Evolutionary conservation across 2,797 vertebrate genomes (phyloP), one percentile per base, ranked within the genome.

Genomic region (Megalops cyprinoides): DNA sequence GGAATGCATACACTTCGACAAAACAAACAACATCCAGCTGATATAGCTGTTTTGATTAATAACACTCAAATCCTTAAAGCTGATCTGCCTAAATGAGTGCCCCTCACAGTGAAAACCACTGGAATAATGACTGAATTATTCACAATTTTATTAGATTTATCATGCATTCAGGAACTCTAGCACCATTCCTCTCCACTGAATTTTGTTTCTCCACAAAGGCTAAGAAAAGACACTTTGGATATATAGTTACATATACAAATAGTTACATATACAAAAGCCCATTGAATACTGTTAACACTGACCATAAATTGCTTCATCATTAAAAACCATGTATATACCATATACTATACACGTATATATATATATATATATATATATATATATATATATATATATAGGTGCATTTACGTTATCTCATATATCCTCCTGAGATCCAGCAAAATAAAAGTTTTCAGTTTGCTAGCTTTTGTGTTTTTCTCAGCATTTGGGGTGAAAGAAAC

Each of bases 1-100:
- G 88, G 92, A 93, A 93, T 93, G 92, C 87, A 89, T 90, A 90
- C 90, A 89, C 88, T 90, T 87, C 58, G 65, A 90, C 86, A 86
- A 88, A 84, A 89, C 82, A 84, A 83, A 88, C 85, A 84, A 25
- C 39, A 46, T 87, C 85, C 87, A 90, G 87, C 82, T 83, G 85
- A 83, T 83, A 79, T 82, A 82, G 85, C 84, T 80, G 74, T 83
- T 83, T 83, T 79, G 9, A 69, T 79, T 82, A 83, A 80, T 83
- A 76, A 56, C 42, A 39, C 49, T 76, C 58, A 55, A 77, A 79
- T 49, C 48, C 78, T 39, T 67, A n/a, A 25, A 67, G n/a, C 39
- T 62, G 62, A 78, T 78, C 62, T 74, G 51, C 42, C 74, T 44
- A 14, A 62, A 77, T 51, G 28, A 77, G 53, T 42, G 62, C 58